Conservation (phyloP, 2,888 invertebrate genomes). For the Flexamia atlantica region DNA sequence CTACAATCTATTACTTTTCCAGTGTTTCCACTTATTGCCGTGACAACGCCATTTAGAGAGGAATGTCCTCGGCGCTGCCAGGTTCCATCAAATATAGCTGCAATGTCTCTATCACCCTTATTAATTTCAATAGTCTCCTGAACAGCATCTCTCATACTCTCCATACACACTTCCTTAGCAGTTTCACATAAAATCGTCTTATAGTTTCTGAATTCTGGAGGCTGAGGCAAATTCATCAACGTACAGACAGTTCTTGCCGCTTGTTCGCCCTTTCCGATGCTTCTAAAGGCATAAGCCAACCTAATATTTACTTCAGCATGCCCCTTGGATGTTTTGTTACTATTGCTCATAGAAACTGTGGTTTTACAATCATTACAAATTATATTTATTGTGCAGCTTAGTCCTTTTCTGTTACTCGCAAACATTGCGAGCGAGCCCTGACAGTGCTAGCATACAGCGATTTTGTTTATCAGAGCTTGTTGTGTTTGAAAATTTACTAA, state of each 20-base stretch:
- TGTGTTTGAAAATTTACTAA: slow-evolving; percentile 1
- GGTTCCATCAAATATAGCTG: slow-evolving; percentile 25
- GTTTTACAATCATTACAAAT: slow-evolving; percentile 21
- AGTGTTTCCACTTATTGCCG: slow-evolving; percentile 3
- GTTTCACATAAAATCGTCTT: slow-evolving; percentile 22
- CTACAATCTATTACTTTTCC: slow-evolving; percentile 58
- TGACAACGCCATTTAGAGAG: slow-evolving; percentile 29
- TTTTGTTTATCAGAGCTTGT: slow-evolving; percentile 29
- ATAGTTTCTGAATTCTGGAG: slow-evolving; percentile 15
- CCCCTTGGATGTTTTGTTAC: slow-evolving; percentile 25
- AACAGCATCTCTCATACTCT: slow-evolving; percentile 43
- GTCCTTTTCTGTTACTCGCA: slow-evolving; percentile 41
- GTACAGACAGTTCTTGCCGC: slow-evolving; percentile 35
- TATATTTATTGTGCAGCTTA: slow-evolving; percentile 26
- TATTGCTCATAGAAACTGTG: neutral
- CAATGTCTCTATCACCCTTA: slow-evolving; percentile 24
- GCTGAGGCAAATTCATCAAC: neutral
- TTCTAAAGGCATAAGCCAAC: slow-evolving; percentile 19
- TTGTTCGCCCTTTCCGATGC: slow-evolving; percentile 36
- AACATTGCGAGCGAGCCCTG: slow-evolving; percentile 46
- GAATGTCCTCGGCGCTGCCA: neutral
- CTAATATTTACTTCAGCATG: slow-evolving; percentile 7
- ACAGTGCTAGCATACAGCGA: slow-evolving; percentile 39
- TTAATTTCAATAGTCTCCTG: slow-evolving; percentile 6
- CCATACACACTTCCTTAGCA: slow-evolving; percentile 30